phyloP scores from a whole-genome alignment of 2,797 vertebrate species.

The Clarias laeviceps region DNA sequence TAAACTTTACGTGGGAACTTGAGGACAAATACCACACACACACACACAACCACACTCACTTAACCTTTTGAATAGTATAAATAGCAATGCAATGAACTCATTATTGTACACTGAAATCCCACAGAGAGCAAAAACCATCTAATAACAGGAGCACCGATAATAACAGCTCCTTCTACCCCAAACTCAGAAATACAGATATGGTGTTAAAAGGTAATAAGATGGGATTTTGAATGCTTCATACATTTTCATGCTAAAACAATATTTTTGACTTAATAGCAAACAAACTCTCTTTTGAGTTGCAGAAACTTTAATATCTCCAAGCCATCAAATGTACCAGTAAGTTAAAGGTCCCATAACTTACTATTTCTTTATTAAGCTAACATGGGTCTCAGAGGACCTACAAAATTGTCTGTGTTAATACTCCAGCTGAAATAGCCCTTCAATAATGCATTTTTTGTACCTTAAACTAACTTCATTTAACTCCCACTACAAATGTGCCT shows the following conservation, averaged over 20 bases:
- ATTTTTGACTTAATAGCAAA: not conserved
- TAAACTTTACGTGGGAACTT: not conserved
- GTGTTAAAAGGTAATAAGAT: not conserved
- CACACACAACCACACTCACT: not conserved
- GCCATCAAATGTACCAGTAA: constrained; percentile 13
- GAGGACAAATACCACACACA: not conserved
- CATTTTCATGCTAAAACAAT: not conserved
- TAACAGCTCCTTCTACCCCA: not conserved
- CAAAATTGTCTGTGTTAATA: no score
- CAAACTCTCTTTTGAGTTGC: constrained; percentile 22
- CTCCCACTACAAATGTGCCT: no score
- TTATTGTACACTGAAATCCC: not conserved
- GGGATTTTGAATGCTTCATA: not conserved
- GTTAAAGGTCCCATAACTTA: constrained; percentile 28
- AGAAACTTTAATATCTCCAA: constrained; percentile 36
- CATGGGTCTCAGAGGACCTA: no score
- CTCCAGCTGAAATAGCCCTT: no score
- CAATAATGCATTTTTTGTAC: no score
- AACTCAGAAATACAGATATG: not conserved
- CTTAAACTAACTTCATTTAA: no score
- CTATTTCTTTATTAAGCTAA: no score
- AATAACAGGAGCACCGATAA: not conserved
- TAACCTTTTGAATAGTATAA: no score
- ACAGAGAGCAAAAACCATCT: not conserved
- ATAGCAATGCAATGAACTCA: not conserved